Evolutionary conservation across 2,888 invertebrate species (phyloP).

Genomic region (Conus canariensis): DNA sequence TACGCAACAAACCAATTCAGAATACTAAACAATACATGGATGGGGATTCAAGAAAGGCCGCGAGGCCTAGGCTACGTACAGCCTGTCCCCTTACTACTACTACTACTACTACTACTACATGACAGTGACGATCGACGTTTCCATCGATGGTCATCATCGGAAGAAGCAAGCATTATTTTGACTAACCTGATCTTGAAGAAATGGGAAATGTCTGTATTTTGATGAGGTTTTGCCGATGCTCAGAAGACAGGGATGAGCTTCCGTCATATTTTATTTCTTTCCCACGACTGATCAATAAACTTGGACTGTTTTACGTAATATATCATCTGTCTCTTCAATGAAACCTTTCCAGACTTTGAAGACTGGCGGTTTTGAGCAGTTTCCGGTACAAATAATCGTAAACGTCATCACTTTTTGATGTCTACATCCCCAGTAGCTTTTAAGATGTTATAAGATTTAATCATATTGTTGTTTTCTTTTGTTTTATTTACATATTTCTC

Average conservation of each 20-base stretch:
- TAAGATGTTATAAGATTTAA: neutral
- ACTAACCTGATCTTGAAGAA: constrained; percentile 64
- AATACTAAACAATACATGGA: too few species aligned
- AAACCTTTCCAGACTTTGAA: neutral
- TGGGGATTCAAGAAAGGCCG: too few species aligned
- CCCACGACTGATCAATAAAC: neutral
- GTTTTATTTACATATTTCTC: too few species aligned
- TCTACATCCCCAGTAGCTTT: neutral
- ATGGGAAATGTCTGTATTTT: constrained; percentile 62
- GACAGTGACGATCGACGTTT: too few species aligned
- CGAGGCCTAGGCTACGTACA: too few species aligned
- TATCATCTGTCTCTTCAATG: neutral
- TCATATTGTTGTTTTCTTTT: neutral
- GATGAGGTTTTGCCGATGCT: constrained; percentile 65
- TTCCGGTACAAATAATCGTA: neutral
- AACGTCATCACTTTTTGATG: constrained; percentile 21
- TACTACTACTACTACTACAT: too few species aligned
- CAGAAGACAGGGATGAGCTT: constrained; percentile 58
- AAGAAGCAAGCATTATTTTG: too few species aligned
- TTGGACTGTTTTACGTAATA: too few species aligned
- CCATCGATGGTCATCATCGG: too few species aligned
- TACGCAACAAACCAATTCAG: too few species aligned
- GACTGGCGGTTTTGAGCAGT: neutral
- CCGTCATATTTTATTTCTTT: constrained; percentile 39
- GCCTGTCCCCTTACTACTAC: too few species aligned